These are phyloP conservation scores for Drosophila equinoxialis DNA, from an alignment of 1,140 invertebrate genomes.

Conservation along the genomic window DNA sequence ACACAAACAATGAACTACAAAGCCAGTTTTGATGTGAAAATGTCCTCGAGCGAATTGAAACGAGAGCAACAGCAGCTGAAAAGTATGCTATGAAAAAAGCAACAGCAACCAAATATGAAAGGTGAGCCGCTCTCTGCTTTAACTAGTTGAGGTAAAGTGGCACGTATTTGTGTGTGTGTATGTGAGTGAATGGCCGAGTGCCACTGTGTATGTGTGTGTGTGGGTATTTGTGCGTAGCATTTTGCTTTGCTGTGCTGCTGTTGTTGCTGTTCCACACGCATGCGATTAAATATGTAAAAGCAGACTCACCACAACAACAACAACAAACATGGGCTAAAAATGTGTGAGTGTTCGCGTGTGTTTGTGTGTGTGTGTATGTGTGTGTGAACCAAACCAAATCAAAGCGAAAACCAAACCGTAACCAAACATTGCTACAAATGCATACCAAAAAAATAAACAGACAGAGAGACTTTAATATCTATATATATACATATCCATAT, in stretches of 20 bases:
- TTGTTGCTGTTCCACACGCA: constrained; percentile 21
- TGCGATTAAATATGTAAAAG: constrained; percentile 74
- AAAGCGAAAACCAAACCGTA: constrained; percentile 59
- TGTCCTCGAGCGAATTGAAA: constrained; percentile 47
- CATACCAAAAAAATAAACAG: constrained; percentile 44
- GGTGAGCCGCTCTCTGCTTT: constrained; percentile 7
- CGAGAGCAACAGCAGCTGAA: constrained; percentile 47
- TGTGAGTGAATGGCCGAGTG: constrained; percentile 9
- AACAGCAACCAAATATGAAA: constrained; percentile 34
- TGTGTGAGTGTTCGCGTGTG: constrained; percentile 33
- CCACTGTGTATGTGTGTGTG: constrained; percentile 21
- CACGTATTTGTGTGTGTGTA: constrained; percentile 15
- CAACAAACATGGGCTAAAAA: constrained; percentile 40
- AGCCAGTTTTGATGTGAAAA: constrained; percentile 18
- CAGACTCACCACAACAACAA: constrained; percentile 49
- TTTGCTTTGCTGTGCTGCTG: constrained; percentile 30
- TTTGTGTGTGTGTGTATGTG: constrained; percentile 33
- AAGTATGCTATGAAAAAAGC: constrained; percentile 71
- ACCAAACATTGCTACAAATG: constrained; percentile 65
- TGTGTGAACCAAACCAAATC: constrained; percentile 48
- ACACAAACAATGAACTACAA: constrained; percentile 48
- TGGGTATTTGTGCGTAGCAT: constrained; percentile 20
- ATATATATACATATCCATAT: no score
- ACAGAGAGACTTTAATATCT: constrained; percentile 6
- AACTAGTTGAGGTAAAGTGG: constrained; percentile 10